A percentile compares a stretch with the other conserved stretches of the same genome.
Conservation (phyloP, 2,888 invertebrate genomes). For the Tipula unca region DNA sequence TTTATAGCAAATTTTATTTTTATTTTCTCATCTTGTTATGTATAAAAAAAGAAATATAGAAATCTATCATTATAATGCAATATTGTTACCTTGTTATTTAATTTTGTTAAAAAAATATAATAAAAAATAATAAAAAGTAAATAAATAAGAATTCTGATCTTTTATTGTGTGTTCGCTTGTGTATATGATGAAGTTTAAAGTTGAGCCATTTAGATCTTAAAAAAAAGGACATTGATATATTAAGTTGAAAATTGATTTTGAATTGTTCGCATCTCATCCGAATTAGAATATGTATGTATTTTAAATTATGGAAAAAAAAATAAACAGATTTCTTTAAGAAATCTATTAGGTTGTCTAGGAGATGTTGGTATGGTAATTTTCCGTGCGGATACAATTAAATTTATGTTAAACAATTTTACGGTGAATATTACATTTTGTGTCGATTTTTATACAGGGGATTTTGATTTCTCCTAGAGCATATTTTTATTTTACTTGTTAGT, state of each 20-base stretch:
- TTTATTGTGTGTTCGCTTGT: neutral
- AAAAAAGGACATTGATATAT: neutral
- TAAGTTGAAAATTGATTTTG: neutral
- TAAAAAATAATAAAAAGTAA: neutral
- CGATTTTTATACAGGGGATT: neutral
- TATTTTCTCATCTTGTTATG: neutral
- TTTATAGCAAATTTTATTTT: neutral
- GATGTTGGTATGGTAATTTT: neutral
- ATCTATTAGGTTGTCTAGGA: neutral
- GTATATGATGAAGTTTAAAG: neutral
- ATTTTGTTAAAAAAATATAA: neutral
- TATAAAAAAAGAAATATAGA: neutral
- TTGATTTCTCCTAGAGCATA: neutral
- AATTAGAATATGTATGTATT: neutral
- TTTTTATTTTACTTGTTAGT: no score
- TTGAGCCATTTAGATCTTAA: neutral
- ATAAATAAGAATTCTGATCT: neutral
- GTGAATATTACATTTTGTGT: neutral
- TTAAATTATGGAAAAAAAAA: neutral
- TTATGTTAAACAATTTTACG: neutral
- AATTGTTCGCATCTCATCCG: neutral
- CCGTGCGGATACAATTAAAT: neutral
- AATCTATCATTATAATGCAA: slow-evolving; percentile 8
- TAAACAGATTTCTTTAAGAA: neutral
- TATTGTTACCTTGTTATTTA: slow-evolving; percentile 14